Base-by-base conservation (phyloP, 2,888 invertebrate species). In the Boloria selene region DNA sequence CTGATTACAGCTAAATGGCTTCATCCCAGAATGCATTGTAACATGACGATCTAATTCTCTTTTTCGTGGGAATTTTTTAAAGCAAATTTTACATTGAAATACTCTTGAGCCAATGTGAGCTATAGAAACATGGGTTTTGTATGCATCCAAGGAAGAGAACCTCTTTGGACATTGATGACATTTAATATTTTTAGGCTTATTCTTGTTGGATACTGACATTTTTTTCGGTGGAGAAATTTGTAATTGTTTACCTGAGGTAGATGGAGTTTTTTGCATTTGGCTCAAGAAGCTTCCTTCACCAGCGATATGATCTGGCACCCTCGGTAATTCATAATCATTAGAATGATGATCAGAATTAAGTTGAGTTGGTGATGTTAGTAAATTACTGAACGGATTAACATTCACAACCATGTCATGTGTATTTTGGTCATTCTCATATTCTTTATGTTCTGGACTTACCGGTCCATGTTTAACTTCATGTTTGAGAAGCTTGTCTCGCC, bases 1-100 rank as follows among this genome's bases (percentile, higher is more conserved):
- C 65, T 93, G 93, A 59, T 90, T 92, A 78, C 96, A 96, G 60
- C 94, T 93, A 77, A 95, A 95, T 2, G 95, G 93, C 74, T 95
- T 94, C 83, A 94, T 90, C 0, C 94, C 95, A 50, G 95, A 93
- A 81, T 96, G 96, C 1, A 95, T 91, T 0, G 94, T 91, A 16
- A 93, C 90, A 83, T 96, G 96, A 0, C 95, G 90, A 72, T 95
- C 95, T 13, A 95, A 82, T 81, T 96, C 96, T 51, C 95, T 90
- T 82, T 95, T 95, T 2, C 95, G 87, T 44, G 94, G 88, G 77
- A 96, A 96, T 7, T 94, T 93, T 79, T 95, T 95, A 61, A 93
- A 93, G 79, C 96, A 96, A 55, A 94, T 90, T 72, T 93, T 93
- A 77, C 96, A 96, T 67, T 92, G 92, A 77, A 94, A 94, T 0